These are phyloP conservation scores for Aurelia aurita DNA, from an alignment of 30 jellyfish, hydroid and myxozoan genomes.

Conservation along the genomic window DNA sequence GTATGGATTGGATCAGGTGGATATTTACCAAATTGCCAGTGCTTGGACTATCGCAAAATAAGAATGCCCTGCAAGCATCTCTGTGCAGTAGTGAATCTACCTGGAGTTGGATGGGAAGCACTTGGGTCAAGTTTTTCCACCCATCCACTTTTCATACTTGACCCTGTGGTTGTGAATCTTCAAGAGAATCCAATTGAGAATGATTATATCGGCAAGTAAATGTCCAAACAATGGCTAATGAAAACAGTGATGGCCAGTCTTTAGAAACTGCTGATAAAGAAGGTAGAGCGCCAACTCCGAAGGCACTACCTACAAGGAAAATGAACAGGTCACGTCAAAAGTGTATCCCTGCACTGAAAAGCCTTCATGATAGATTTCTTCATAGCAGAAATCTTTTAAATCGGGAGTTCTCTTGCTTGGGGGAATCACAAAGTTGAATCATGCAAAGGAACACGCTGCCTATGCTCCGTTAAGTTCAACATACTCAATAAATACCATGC, in stretches of 20 bases:
- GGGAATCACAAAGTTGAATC: too few species aligned
- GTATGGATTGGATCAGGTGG: slow-evolving; percentile 21
- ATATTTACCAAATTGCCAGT: slow-evolving; percentile 27
- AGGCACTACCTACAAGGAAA: slow-evolving; percentile 13
- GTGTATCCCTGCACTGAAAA: slow-evolving; percentile 21
- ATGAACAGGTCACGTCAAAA: slow-evolving; percentile 17
- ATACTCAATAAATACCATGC: too few species aligned
- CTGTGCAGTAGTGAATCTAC: slow-evolving; percentile 34
- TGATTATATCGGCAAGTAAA: not conserved
- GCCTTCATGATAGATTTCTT: slow-evolving; percentile 33
- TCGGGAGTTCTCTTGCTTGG: too few species aligned
- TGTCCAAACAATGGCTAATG: slow-evolving; percentile 10
- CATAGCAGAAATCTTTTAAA: too few species aligned
- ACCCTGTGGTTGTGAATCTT: slow-evolving; percentile 17
- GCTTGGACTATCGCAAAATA: slow-evolving; percentile 2
- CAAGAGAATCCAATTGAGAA: not conserved
- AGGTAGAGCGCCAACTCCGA: not conserved
- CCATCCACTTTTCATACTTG: slow-evolving; percentile 22
- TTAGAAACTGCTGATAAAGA: not conserved
- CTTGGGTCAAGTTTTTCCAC: slow-evolving; percentile 10
- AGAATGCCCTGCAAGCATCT: slow-evolving; percentile 46
- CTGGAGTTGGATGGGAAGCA: slow-evolving; percentile 31
- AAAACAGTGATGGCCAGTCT: not conserved
- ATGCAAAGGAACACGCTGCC: too few species aligned
- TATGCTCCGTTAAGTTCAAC: too few species aligned